Base-by-base conservation (phyloP, 2,797 vertebrate species). In the Trichosurus vulpecula region DNA sequence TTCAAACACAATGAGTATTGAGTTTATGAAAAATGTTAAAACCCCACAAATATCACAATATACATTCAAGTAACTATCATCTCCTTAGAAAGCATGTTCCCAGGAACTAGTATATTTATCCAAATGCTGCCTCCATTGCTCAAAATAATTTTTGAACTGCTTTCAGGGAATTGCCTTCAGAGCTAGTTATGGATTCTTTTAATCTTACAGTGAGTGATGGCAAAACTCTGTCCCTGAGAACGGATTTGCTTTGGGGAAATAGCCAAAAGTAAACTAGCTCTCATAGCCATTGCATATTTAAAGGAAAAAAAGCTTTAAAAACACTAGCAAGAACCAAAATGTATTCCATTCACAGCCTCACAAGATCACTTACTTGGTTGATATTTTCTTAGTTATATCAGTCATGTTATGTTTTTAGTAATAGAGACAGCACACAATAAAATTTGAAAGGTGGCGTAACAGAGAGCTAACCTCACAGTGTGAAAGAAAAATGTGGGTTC, bases 221-320 rank as follows among this genome's bases (percentile, higher is more conserved):
- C 51, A 96, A 81, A 47, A 89, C 41, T 93, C 91, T 81, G 66
- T 81, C 52, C 54, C 35, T 58, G n/a, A 96, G 93, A 35, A 92
- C 91, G 54, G 91, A 47, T 94, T 56, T 96, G 93, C 95, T 54
- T 94, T 66, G 35, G 74, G 92, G 90, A 96, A 95, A 95, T 95
- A 81, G 94, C 93, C 93, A 30, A 94, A 94, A 97, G 54, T 87
- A 55, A 93, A 81, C 66, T 47, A 81, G 19, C 19, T 81, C n/a
- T 41, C n/a, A 10, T 41, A n/a, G n/a, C 19, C n/a, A 81, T 10
- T 81, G 66, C 22, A 81, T 41, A 47, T 81, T 81, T 81, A 81
- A 81, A 81, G 66, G 14, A 35, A 25, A 81, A 66, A 66, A 41
- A 30, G 81, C n/a, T 81, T 74, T 74, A 22, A 74, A 61, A 41